Evolutionary conservation across 1,140 invertebrate genomes (phyloP).

Genomic region (Lepidurus couesii): DNA sequence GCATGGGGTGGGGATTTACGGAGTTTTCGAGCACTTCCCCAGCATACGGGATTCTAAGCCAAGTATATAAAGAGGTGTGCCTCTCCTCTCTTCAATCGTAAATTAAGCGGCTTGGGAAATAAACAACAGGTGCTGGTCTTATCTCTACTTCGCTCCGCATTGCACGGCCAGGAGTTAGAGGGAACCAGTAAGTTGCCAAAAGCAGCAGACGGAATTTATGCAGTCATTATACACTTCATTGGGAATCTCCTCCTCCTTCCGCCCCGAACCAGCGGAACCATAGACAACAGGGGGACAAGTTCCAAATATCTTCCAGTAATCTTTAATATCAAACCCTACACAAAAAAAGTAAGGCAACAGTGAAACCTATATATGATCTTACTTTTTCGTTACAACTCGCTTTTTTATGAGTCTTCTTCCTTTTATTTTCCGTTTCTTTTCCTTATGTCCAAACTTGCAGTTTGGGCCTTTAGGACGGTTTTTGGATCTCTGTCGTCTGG

Average conservation of each 20-base stretch:
- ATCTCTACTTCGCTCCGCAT: conserved; percentile 3
- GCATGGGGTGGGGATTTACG: neutral
- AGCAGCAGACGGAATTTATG: conserved; percentile 14
- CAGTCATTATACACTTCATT: conserved; percentile 16
- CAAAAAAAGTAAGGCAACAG: neutral
- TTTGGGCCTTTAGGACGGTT: neutral
- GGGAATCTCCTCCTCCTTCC: neutral
- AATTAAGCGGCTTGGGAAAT: conserved; percentile 19
- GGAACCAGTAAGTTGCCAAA: conserved; percentile 9
- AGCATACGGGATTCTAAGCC: neutral
- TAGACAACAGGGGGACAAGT: neutral
- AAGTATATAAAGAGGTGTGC: conserved; percentile 5
- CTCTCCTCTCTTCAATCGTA: neutral
- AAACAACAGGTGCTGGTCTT: conserved; percentile 13
- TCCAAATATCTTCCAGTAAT: neutral
- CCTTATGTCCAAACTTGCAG: neutral
- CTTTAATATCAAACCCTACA: neutral
- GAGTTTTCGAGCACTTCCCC: neutral
- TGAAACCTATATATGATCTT: neutral
- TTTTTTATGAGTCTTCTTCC: neutral
- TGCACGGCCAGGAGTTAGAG: neutral
- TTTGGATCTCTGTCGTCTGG: neutral
- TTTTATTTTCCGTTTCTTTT: neutral
- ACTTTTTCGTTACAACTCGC: neutral
- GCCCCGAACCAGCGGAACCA: neutral